Evolutionary conservation across 2,888 invertebrate species (phyloP), one percentile per base, ranked within the genome.

Genomic region (Rhyacophila evoluta): DNA sequence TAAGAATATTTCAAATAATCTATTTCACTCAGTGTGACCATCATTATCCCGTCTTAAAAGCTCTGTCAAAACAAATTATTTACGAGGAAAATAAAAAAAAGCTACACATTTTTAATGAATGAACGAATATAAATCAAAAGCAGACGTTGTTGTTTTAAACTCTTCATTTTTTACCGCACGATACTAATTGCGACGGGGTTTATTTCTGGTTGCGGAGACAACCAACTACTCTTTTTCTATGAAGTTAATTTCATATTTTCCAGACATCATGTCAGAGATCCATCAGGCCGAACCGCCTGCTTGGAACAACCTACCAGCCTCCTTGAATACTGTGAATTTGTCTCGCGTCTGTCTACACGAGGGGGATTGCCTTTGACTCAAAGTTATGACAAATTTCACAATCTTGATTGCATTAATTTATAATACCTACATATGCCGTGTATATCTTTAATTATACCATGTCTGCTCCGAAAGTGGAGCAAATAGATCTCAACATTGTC

Each of bases 261-360:
- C 38, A 70, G 25, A 11, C 27, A 28, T 55, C 27, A 15, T 73
- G 70, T 70, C 70, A 5, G n/a, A 28, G 69, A 75, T 75, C 39
- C 75, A 70, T 75, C 75, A 75, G 36, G 33, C 70, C 27, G 28
- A 69, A 70, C 25, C 29, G 15, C 70, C n/a, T n/a, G n/a, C n/a
- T n/a, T n/a, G n/a, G n/a, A n/a, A n/a, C n/a, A n/a, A n/a, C n/a
- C 36, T 27, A 38, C 70, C 69, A 70, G 75, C 55, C 67, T 67
- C 41, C 25, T 74, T 27, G 29, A 79, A 71, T 75, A 75, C 76
- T 28, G 36, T 55, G 79, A 79, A 79, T 79, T 79, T 79, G 77
- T 79, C 79, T 77, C 73, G 68, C 28, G 72, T 68, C 67, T 75
- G 79, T 75, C 74, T 74, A 6, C 37, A 5, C n/a, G 37, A 68